Base-by-base conservation (phyloP, 2,888 invertebrate species). In the Epirrita christyi region DNA sequence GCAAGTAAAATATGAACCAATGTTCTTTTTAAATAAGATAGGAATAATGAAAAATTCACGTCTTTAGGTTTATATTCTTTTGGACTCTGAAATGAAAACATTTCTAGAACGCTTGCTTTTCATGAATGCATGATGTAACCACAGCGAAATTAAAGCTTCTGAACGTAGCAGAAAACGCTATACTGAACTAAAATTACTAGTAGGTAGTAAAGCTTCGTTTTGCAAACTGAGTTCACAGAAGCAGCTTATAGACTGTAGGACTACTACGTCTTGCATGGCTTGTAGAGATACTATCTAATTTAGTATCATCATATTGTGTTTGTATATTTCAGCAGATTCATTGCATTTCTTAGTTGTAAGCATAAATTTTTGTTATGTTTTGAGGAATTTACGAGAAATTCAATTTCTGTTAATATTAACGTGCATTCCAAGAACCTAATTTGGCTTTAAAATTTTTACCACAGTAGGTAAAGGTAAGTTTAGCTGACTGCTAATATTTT, bases 111-210 rank as follows among this genome's bases (percentile, higher is more conserved):
- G 49, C 47, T 45, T 49, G 50, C 42, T 55, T 55, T 55, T 55
- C 51, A 55, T 55, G 51, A 55, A 59, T 59, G 42, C 50, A 47
- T 43, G 46, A 55, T 55, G 47, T 51, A 38, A 55, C 54, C 46
- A 21, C 50, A 55, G 45, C 45, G 49, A 49, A 49, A 51, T 51
- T 36, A 50, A 46, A 50, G 42, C 57, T 57, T 14, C 21, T 50
- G 14, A 40, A 14, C 29, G 27, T 36, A 46, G n/a, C n/a, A n/a
- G 48, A 42, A 55, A 43, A 46, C 21, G 6, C 45, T 42, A 29
- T 21, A 48, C 48, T 29, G 45, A 54, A 48, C 50, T 37, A 50
- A 50, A 47, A 46, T 49, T 34, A 41, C 48, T 45, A n/a, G n/a
- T n/a, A n/a, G 34, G 10, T 53, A 41, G 47, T 38, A 15, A 44